phyloP scores from a whole-genome alignment of 1,140 invertebrate genomes.

The Pectinophora gossypiella region DNA sequence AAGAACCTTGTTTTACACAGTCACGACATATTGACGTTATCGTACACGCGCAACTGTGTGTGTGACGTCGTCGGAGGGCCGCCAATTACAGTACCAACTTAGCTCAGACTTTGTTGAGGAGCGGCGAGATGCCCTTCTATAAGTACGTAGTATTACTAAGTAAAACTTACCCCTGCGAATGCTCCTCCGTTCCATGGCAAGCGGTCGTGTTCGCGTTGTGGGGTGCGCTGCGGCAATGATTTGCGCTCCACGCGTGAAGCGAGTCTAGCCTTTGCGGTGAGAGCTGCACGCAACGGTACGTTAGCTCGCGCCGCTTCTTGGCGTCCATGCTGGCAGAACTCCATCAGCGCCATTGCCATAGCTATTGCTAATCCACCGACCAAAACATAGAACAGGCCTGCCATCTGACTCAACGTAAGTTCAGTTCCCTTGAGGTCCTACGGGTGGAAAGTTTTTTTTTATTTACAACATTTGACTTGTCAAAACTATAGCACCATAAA shows the following conservation, averaged over 20 bases:
- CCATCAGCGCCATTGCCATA: conserved; percentile 90
- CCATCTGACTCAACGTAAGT: conserved; percentile 96
- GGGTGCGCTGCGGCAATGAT: conserved; percentile 82
- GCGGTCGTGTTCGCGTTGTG: conserved; percentile 47
- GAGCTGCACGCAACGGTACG: conserved; percentile 86
- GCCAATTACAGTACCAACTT: too few relatives aligned
- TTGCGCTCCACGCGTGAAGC: conserved; percentile 84
- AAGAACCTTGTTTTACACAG: too few relatives aligned
- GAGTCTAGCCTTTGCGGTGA: conserved; percentile 91
- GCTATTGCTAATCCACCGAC: conserved; percentile 94
- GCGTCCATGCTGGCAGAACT: conserved; percentile 94
- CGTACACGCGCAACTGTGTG: too few relatives aligned
- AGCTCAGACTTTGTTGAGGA: too few relatives aligned
- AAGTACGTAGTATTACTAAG: too few relatives aligned
- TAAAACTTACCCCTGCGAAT: conserved; percentile 52
- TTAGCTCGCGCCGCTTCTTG: conserved; percentile 88
- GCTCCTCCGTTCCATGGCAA: conserved; percentile 66
- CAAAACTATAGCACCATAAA: background rate
- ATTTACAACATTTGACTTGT: too few relatives aligned
- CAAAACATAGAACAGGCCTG: conserved; percentile 99
- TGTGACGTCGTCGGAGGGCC: too few relatives aligned
- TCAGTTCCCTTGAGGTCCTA: too few relatives aligned
- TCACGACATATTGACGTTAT: too few relatives aligned
- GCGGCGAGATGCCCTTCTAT: too few relatives aligned
- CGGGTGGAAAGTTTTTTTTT: too few relatives aligned